These are phyloP conservation scores for Ptychoptera albimana DNA, from an alignment of 2,888 invertebrate genomes.

Conservation along the genomic window DNA sequence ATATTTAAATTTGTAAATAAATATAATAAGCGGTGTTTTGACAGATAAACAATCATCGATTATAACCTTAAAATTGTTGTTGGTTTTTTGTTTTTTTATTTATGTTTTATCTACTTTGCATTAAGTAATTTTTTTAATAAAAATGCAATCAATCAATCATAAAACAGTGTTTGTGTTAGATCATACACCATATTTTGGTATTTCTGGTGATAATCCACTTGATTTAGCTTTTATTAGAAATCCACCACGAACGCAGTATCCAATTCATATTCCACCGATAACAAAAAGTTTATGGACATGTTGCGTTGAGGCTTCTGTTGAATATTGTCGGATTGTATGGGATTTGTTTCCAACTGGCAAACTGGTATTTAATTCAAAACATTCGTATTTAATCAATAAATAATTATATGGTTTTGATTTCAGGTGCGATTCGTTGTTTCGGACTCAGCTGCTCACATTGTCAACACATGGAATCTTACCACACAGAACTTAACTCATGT, in stretches of 20 bases:
- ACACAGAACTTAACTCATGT: constrained; percentile 82
- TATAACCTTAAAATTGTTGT: no score
- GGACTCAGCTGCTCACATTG: constrained; percentile 66
- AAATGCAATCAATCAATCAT: constrained; percentile 44
- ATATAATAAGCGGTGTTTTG: no score
- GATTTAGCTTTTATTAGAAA: constrained; percentile 30
- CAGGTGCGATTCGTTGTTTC: constrained; percentile 75
- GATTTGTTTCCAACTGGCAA: constrained; percentile 89
- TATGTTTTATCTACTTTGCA: no score
- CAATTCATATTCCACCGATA: constrained; percentile 66
- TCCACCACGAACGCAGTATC: constrained; percentile 49
- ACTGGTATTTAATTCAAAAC: constrained; percentile 44
- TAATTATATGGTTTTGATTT: constrained; percentile 16
- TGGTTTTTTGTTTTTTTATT: no score
- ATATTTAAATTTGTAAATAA: no score
- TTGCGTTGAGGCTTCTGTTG: constrained; percentile 85
- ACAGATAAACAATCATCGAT: no score
- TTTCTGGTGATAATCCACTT: constrained; percentile 32
- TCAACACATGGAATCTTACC: constrained; percentile 68
- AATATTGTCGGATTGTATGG: constrained; percentile 93
- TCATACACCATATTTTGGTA: constrained; percentile 80
- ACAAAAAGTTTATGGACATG: constrained; percentile 93
- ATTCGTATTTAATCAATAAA: no score
- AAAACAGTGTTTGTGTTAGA: constrained; percentile 95
- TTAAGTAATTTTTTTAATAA: background rate